Evolutionary conservation across 2,888 invertebrate genomes (phyloP).

Genomic region (Ichneumoninae sp.): DNA sequence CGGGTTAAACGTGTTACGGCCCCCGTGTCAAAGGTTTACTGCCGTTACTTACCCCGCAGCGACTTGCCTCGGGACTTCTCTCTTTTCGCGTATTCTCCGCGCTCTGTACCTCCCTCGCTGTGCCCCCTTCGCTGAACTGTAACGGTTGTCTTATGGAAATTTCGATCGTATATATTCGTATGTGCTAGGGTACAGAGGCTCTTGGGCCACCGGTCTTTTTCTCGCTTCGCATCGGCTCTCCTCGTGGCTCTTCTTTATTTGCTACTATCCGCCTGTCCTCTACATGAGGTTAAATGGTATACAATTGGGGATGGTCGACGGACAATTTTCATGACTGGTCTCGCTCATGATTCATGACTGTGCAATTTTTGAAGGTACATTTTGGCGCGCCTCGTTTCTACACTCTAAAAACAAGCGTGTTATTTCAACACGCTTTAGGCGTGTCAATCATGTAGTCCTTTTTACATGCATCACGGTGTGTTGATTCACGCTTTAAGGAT

Average conservation of each 20-base stretch:
- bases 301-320: not conserved
- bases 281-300: constrained; percentile 34
- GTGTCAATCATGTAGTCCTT: no score
- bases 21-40: constrained; percentile 75
- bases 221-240: constrained; percentile 53
- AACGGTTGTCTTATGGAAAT: constrained; percentile 75
- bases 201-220: constrained; percentile 66
- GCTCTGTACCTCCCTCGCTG: constrained; percentile 62
- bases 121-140: constrained; percentile 70
- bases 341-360: constrained; percentile 8
- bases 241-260: constrained; percentile 14
- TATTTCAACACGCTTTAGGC: no score
- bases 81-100: constrained; percentile 68
- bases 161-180: constrained; percentile 69
- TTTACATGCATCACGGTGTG: no score
- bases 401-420: no score
- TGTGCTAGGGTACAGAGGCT: constrained; percentile 62
- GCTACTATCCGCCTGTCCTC: constrained; percentile 31
- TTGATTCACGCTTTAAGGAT: no score
- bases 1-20: constrained; percentile 76
- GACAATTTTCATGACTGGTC: constrained; percentile 12
- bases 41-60: constrained; percentile 73
- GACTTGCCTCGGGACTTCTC: constrained; percentile 68
- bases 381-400: no score
- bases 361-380: constrained; percentile 16